Evolutionary conservation across 2,113 vertebrate species (phyloP).

Genomic region (Lipophrys pholis): DNA sequence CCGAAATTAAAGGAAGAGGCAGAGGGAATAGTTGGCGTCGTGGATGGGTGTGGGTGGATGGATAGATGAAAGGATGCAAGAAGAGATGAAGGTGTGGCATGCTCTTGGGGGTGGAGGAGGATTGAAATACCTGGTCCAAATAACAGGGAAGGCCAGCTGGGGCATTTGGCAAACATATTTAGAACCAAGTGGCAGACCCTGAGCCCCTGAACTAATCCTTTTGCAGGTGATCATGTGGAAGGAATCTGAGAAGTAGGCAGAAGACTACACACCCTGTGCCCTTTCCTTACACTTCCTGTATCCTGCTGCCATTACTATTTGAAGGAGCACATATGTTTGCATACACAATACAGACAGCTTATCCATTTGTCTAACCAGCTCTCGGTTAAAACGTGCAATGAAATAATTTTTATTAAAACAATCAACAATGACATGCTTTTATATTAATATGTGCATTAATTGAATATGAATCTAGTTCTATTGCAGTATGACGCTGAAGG

Average conservation of each 20-base stretch:
- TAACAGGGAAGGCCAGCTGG: slow-evolving; percentile 73
- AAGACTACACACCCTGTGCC: slow-evolving; percentile 34
- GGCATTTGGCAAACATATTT: slow-evolving; percentile 76
- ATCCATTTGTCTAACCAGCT: neutral
- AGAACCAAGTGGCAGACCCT: slow-evolving; percentile 70
- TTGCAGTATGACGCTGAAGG: neutral
- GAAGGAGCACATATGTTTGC: neutral
- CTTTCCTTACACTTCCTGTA: slow-evolving; percentile 21
- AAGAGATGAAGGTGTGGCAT: slow-evolving; percentile 51
- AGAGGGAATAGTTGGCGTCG: slow-evolving; percentile 25
- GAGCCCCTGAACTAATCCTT: slow-evolving; percentile 71
- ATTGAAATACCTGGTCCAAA: slow-evolving; percentile 70
- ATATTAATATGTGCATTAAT: neutral
- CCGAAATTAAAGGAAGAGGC: slow-evolving; percentile 34
- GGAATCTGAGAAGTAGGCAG: slow-evolving; percentile 61
- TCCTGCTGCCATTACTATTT: slow-evolving; percentile 16
- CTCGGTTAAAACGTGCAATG: neutral
- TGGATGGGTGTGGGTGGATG: slow-evolving; percentile 41
- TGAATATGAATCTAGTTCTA: neutral
- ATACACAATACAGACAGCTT: neutral
- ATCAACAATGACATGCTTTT: neutral
- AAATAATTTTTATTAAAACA: neutral
- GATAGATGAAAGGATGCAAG: slow-evolving; percentile 50
- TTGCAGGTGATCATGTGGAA: slow-evolving; percentile 72
- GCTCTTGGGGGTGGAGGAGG: slow-evolving; percentile 48